phyloP scores from a whole-genome alignment of 2,797 vertebrate species.

The Tarsius wallacei region DNA sequence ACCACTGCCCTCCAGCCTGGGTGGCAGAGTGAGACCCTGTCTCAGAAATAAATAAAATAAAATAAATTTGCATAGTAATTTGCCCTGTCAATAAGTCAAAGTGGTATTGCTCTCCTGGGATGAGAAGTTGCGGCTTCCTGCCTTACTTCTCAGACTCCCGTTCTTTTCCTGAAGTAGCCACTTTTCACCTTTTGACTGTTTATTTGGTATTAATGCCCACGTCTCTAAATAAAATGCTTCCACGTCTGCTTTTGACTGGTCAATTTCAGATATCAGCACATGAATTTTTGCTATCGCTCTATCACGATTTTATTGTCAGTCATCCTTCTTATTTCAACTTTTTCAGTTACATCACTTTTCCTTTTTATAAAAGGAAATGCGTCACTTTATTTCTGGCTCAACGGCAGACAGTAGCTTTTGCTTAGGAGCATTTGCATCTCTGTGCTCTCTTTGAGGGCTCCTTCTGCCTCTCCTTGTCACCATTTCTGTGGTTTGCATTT shows the following conservation, averaged over 20 bases:
- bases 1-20: too few relatives aligned
- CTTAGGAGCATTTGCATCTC: background rate
- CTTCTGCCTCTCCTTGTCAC: background rate
- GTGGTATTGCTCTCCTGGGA: background rate
- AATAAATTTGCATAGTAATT: conserved; percentile 8
- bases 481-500: background rate
- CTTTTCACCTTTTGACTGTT: background rate
- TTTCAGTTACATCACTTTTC: background rate
- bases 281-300: background rate
- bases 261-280: background rate
- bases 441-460: background rate
- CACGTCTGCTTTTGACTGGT: background rate
- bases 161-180: background rate
- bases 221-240: conserved; percentile 12
- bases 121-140: background rate
- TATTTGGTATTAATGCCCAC: background rate
- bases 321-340: background rate
- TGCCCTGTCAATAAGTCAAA: conserved; percentile 13
- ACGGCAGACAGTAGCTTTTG: background rate
- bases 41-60: too few relatives aligned
- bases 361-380: background rate
- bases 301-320: background rate
- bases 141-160: background rate
- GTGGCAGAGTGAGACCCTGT: too few relatives aligned
- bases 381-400: background rate